Percentiles rank a stretch among this genome's conserved stretches.
Evolutionary conservation across 2,113 vertebrate species (phyloP).

Genomic region (Cyphomyrus plagiostoma): DNA sequence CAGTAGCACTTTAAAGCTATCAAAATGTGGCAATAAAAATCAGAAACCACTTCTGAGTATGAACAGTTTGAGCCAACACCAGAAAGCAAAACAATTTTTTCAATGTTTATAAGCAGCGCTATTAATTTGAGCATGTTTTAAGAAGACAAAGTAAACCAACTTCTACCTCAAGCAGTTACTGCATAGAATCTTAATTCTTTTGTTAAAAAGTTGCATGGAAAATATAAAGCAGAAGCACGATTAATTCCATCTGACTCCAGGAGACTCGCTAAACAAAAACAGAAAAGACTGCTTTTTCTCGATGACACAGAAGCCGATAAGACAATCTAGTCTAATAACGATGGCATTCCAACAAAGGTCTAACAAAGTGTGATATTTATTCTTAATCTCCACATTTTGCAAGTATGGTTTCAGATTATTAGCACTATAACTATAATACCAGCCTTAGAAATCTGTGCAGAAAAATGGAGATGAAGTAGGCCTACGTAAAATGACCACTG

Average conservation of each 20-base stretch:
- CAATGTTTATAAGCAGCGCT: not conserved
- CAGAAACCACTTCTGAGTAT: not conserved
- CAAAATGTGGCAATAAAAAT: not conserved
- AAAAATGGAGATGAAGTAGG: not conserved
- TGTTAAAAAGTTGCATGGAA: not conserved
- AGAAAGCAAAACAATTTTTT: not conserved
- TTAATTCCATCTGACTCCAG: not conserved
- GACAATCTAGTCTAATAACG: not conserved
- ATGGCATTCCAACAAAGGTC: not conserved
- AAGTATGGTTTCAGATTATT: not conserved
- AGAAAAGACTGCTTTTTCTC: not conserved
- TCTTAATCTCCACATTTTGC: not conserved
- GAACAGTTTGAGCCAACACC: not conserved
- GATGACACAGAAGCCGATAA: not conserved
- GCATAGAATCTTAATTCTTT: not conserved
- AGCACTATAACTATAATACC: not conserved
- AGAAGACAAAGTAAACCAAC: not conserved
- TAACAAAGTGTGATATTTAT: not conserved
- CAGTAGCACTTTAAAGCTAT: not conserved
- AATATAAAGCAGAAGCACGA: not conserved
- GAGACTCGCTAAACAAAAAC: constrained; percentile 35
- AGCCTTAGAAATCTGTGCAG: not conserved
- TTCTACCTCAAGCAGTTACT: not conserved
- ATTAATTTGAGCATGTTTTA: not conserved
- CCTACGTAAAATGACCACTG: not conserved